A percentile compares a stretch with the other conserved stretches of the same genome.
Conservation (phyloP, 2,113 vertebrate species). For the Galemys pyrenaicus region DNA sequence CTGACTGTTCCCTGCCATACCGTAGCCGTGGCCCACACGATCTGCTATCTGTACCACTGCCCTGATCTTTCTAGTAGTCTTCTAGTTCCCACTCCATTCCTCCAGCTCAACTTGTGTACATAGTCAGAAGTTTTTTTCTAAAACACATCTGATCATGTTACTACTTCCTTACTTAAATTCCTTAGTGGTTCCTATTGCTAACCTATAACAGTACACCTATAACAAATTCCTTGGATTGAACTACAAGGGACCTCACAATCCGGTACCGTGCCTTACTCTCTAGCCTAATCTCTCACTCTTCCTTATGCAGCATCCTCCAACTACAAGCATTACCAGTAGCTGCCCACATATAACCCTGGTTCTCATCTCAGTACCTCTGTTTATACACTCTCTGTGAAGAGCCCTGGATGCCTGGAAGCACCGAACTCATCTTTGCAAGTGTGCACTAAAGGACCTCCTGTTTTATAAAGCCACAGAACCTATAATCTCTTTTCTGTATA, state of each 20-base stretch:
- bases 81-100: neutral
- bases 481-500: neutral
- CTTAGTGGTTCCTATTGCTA: neutral
- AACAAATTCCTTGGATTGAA: neutral
- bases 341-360: neutral
- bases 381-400: neutral
- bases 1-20: neutral
- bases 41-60: neutral
- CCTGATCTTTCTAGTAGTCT: neutral
- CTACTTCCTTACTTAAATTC: slow-evolving; percentile 22
- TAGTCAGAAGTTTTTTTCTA: neutral
- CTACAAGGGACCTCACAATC: neutral
- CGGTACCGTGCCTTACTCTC: neutral
- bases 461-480: neutral
- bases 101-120: neutral
- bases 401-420: neutral
- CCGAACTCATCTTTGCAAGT: slow-evolving; percentile 27
- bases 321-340: neutral
- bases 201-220: neutral
- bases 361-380: neutral
- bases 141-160: neutral
- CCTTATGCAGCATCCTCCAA: neutral
- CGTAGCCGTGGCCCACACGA: neutral
- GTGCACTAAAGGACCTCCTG: neutral
- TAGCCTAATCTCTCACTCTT: neutral